Evolutionary conservation across 2,888 invertebrate species (phyloP).

Genomic region (Agriotes lineatus): DNA sequence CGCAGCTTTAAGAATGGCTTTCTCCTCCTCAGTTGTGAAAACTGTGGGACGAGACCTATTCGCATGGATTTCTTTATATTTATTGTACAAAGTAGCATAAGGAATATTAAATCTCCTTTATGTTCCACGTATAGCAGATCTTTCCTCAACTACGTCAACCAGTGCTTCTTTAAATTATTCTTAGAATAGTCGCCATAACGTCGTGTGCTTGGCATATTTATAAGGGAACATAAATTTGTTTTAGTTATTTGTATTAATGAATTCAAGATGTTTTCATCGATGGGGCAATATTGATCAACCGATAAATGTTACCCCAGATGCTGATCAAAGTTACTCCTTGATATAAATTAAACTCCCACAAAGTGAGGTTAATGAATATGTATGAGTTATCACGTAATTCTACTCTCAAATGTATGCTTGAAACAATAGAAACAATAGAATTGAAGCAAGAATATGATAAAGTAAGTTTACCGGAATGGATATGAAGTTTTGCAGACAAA

Average conservation of each 20-base stretch:
- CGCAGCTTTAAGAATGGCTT: slow-evolving; percentile 24
- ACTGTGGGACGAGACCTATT: too few species aligned
- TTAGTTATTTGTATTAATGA: too few species aligned
- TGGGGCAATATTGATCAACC: not conserved
- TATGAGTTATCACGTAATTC: not conserved
- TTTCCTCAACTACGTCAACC: too few species aligned
- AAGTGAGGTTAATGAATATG: not conserved
- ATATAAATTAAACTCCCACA: not conserved
- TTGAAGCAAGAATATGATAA: not conserved
- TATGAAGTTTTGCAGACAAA: not conserved
- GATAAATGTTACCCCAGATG: not conserved
- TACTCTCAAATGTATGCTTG: not conserved
- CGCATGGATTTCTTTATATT: too few species aligned
- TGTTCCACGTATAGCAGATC: too few species aligned
- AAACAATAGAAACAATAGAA: not conserved
- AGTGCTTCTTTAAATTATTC: too few species aligned
- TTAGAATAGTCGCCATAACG: too few species aligned
- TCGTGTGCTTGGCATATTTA: not conserved
- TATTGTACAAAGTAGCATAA: too few species aligned
- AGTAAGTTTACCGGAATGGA: not conserved
- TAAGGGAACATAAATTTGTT: not conserved
- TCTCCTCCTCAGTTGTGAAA: slow-evolving; percentile 38
- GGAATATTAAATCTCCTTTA: too few species aligned
- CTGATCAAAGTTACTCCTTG: slow-evolving; percentile 1
- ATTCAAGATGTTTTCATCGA: not conserved